Evolutionary conservation across 2,888 invertebrate species (phyloP), one percentile per base, ranked within the genome.

Genomic region (Drosophila nr. medialis): DNA sequence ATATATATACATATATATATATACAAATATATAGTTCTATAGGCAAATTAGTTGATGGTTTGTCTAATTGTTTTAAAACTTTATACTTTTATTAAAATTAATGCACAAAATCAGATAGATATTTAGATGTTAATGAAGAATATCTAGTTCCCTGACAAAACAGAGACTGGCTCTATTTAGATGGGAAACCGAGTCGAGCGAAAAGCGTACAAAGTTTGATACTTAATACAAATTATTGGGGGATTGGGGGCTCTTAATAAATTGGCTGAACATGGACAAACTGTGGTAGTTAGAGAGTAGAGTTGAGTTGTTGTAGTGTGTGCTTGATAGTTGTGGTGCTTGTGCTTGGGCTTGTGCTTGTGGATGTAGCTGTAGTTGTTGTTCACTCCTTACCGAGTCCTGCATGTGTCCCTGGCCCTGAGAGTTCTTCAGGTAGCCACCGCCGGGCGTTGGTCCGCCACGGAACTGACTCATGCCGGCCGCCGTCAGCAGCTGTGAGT

Each of bases 401-500:
- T 93, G 93, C 86, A 93, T 86, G 80, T 93, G 93, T 72, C 91
- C 91, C 81, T 93, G 93, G 48, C 91, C 92, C 77, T 93, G 93
- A 45, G 91, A 91, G 71, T 86, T 92, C 86, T 93, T 93, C 80
- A 93, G 91, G 38, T 93, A 93, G 24, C 90, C 83, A 13, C 77
- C 77, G 55, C 77, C 91, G 6, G 91, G 92, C 50, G 91, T 91
- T 40, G 93, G 93, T 40, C 92, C 93, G 53, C 92, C 91, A 21
- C 93, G 93, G 82, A 92, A 93, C 76, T 93, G 93, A 76, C 91
- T 92, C 40, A 93, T 92, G 5, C 93, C 94, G 82, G 92, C 94
- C 83, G 92, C 96, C 92, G 94, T 95, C 86, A 96, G 94, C 71
- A 96, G 94, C 71, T 95, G 95, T 0, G 95, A 94, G 79, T 95